Base-by-base conservation (phyloP, 2,113 vertebrate species). In the Notarius quadriscutis region DNA sequence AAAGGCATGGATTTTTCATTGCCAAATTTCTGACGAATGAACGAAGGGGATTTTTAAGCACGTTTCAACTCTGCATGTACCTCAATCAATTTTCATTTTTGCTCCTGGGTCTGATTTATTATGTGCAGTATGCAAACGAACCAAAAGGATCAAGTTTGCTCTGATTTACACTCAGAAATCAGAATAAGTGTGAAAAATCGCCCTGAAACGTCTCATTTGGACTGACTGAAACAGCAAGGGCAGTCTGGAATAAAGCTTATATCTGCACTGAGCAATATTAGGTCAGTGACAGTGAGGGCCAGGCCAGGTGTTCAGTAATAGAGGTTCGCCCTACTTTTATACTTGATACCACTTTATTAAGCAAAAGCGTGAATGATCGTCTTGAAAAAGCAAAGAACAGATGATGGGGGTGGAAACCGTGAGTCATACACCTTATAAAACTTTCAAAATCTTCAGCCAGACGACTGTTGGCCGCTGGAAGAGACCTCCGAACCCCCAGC, bases 181-280 rank as follows among this genome's bases (percentile, higher is more conserved):
- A 11, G 74, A 77, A 25, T 51, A 51, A 1, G 1, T n/a, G 20
- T 77, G 20, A 51, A 5, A 20, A 5, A 20, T 17, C 5, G 17
- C 63, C 11, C n/a, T 27, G 27, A 71, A 71, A 34, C 7, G 5
- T 65, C 83, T 92, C 83, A 90, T 86, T 51, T 15, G 15, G 51
- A 20, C 58, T 41, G 63, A 17, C 81, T 69, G 81, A 55, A 57
- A 80, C 18, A 83, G 30, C 57, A 25, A 83, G 71, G 87, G 71
- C 71, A 48, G 82, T 69, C 17, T 53, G 41, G 63, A 55, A 71
- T 55, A 92, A 92, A 1, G 85, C 91, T 88, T 92, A 87, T 91
- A 69, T 90, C 71, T 71, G 11, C 71, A 67, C 83, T 48, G 53
- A n/a, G 50, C 6, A 27, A 34, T 34, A 60, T 58, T 58, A 81